Conservation (phyloP, 2,888 invertebrate species). For the Eupithecia tripunctaria region DNA sequence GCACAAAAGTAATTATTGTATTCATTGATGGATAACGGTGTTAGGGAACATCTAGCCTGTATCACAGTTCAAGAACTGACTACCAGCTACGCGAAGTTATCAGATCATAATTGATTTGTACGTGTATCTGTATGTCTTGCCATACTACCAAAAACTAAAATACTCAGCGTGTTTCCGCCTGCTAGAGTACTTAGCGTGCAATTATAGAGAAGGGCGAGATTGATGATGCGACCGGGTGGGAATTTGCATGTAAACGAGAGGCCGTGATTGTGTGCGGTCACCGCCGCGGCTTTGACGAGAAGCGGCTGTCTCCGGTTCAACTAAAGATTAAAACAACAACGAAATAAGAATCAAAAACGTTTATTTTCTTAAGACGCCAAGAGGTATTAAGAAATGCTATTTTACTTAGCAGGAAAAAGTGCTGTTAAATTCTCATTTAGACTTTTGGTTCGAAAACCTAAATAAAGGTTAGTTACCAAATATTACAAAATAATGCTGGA, state of each 20-base stretch:
- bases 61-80: neutral
- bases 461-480: too few species aligned
- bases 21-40: neutral
- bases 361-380: neutral
- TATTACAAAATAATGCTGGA: too few species aligned
- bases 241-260: constrained; percentile 72
- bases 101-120: neutral
- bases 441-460: too few species aligned
- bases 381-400: neutral
- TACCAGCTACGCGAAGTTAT: neutral
- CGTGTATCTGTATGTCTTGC: neutral
- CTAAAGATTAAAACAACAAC: neutral
- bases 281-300: constrained; percentile 35
- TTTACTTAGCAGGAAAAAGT: neutral
- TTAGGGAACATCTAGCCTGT: neutral
- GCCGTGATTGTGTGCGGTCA: constrained; percentile 57
- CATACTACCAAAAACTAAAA: neutral
- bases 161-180: neutral
- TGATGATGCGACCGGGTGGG: constrained; percentile 33
- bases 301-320: constrained; percentile 2
- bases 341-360: neutral
- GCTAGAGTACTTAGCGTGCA: constrained; percentile 21
- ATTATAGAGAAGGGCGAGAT: constrained; percentile 34
- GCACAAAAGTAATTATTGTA: neutral
- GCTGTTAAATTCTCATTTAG: neutral